phyloP scores from a whole-genome alignment of 2,888 invertebrate species.

The Apeira syringaria region DNA sequence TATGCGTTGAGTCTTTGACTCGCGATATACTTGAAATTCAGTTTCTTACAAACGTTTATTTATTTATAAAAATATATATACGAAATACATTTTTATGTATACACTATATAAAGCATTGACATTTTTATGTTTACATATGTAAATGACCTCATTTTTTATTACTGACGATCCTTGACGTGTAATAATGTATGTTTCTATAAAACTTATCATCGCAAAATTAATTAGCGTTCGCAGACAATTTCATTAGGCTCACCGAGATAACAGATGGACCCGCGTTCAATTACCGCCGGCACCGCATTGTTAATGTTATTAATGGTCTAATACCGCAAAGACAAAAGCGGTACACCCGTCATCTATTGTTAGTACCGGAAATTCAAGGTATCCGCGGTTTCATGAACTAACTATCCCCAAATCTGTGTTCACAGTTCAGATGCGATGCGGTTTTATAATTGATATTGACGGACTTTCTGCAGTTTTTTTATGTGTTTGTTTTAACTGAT shows the following conservation, averaged over 20 bases:
- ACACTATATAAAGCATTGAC: no score
- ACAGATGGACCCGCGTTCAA: slow-evolving; percentile 59
- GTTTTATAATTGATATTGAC: slow-evolving; percentile 23
- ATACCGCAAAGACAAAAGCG: slow-evolving; percentile 57
- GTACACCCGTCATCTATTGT: slow-evolving; percentile 31
- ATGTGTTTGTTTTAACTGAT: not conserved
- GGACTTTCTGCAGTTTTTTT: slow-evolving; percentile 6
- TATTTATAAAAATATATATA: no score
- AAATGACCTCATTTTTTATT: no score
- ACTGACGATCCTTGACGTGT: no score
- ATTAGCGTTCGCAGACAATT: slow-evolving; percentile 58
- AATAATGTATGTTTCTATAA: no score
- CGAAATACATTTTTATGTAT: no score
- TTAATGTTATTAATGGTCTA: slow-evolving; percentile 66
- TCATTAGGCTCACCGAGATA: slow-evolving; percentile 57
- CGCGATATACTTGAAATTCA: no score
- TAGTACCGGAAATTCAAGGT: slow-evolving; percentile 39
- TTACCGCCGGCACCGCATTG: slow-evolving; percentile 58
- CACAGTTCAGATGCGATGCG: slow-evolving; percentile 4
- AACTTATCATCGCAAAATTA: slow-evolving; percentile 49
- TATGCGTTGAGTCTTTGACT: no score
- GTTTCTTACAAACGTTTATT: no score
- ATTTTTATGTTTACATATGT: no score
- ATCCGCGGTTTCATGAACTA: slow-evolving; percentile 21
- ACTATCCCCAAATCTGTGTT: not conserved